Evolutionary conservation across 2,797 vertebrate genomes (phyloP), one percentile per base, ranked within the genome.

Genomic region (Limosa lapponica): DNA sequence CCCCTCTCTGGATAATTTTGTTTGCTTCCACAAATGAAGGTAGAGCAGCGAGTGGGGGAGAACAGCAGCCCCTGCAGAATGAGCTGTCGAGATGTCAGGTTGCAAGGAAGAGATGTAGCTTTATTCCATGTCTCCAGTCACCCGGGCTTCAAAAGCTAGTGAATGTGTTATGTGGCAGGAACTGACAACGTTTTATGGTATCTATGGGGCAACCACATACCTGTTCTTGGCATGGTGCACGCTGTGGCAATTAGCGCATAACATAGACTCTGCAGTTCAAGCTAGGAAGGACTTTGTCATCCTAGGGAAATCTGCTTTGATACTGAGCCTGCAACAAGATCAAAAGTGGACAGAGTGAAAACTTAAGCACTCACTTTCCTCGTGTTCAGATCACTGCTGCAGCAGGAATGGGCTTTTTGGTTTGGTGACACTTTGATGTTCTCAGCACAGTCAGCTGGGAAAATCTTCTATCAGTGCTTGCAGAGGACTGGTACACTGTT

Each of bases 171-270:
- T 23, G 17, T 43, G 37, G 16, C 16, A 64, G 51, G 62, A 79
- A 36, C 36, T 70, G 49, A 16, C 49, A 58, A 39, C 1, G 1
- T 16, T 57, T 71, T 64, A 8, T 44, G 28, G 5, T 51, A 32
- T 57, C 52, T 32, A 1, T 2, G 5, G 27, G 39, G 36, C 46
- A 54, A 25, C 3, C 2, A 13, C 17, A 5, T 5, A 5, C 9
- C 37, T 87, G 0, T 41, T 41, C 30, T 51, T 51, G 44, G 24
- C 49, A n/a, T 36, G n/a, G 32, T 64, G 37, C 14, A 0, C 25
- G 34, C 22, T 1, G 6, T 17, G 23, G 17, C 20, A 65, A 14
- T 17, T 37, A 55, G 19, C 15, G 25, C 2, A 2, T 43, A 15
- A 32, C 2, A 5, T 6, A 39, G 39, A 12, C 39, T 64, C 39